phyloP scores from a whole-genome alignment of 2,797 vertebrate species.

The Tarsius wallacei region DNA sequence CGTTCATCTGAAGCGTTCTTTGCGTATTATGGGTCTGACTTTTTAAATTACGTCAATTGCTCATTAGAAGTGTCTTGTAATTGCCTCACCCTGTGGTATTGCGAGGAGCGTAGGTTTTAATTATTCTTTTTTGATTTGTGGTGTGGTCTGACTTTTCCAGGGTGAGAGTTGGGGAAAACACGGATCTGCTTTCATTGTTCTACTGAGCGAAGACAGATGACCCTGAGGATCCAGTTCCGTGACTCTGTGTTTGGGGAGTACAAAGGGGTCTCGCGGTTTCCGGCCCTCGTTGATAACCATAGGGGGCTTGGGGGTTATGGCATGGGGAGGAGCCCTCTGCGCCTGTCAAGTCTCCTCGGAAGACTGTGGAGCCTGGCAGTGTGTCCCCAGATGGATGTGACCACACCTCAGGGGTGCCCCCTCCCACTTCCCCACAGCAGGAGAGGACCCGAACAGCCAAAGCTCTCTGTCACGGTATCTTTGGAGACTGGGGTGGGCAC shows the following conservation, averaged over 20 bases:
- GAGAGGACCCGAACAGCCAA: neutral
- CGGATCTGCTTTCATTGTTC: neutral
- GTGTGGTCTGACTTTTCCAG: slow-evolving; percentile 15
- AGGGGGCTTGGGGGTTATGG: neutral
- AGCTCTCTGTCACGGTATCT: neutral
- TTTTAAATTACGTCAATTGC: slow-evolving; percentile 84
- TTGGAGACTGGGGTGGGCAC: neutral
- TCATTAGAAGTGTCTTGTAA: slow-evolving; percentile 83
- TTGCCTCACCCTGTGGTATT: slow-evolving; percentile 74
- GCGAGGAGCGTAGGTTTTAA: slow-evolving; percentile 76
- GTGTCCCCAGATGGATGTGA: rapidly evolving
- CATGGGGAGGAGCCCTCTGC: neutral
- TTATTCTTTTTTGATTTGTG: slow-evolving; percentile 70
- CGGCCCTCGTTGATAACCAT: rapidly evolving
- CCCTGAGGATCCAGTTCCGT: neutral
- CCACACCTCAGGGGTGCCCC: no score
- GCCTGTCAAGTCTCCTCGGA: rapidly evolving
- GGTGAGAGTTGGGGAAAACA: slow-evolving; percentile 41
- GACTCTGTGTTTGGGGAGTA: neutral
- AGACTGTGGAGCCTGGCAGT: neutral
- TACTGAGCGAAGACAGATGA: neutral
- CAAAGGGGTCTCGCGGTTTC: neutral
- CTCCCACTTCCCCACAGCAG: neutral
- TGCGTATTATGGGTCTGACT: slow-evolving; percentile 16
- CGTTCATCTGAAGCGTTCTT: neutral